These are phyloP conservation scores for Pristis pectinata DNA, from an alignment of 2,797 vertebrate species.

Conservation along the genomic window DNA sequence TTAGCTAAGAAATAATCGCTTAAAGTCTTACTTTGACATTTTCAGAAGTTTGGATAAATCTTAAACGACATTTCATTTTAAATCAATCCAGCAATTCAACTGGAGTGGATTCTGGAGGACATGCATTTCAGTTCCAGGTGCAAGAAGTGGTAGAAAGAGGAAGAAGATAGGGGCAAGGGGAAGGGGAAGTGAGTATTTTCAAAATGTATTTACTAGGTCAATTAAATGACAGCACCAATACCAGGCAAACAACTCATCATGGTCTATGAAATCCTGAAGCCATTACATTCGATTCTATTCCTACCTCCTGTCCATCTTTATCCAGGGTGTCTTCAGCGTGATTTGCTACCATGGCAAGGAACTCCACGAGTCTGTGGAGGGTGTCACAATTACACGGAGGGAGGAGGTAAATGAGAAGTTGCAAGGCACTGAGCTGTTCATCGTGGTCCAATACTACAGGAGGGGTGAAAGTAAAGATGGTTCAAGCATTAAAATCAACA, in stretches of 20 bases:
- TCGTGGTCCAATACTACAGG: slow-evolving; percentile 71
- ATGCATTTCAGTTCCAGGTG: slow-evolving; percentile 9
- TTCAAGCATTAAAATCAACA: neutral
- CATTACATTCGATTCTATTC: neutral
- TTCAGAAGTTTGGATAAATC: slow-evolving; percentile 25
- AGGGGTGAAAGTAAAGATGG: slow-evolving; percentile 40
- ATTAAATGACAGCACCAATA: neutral
- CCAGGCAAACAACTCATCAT: neutral
- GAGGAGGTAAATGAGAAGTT: slow-evolving; percentile 89
- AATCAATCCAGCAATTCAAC: neutral
- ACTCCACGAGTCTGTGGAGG: slow-evolving; percentile 80
- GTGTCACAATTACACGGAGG: slow-evolving; percentile 96
- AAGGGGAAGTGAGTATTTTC: neutral
- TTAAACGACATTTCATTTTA: neutral
- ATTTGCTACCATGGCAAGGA: slow-evolving; percentile 81
- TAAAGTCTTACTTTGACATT: slow-evolving; percentile 20
- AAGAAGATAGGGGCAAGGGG: neutral
- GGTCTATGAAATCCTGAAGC: too few relatives aligned
- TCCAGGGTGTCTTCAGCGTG: slow-evolving; percentile 72
- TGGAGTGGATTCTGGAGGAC: neutral
- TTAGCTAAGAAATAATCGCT: slow-evolving; percentile 15
- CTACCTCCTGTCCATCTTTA: slow-evolving; percentile 75
- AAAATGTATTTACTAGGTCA: neutral
- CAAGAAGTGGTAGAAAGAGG: too few relatives aligned
- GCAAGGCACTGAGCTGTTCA: slow-evolving; percentile 73